Conservation (phyloP, 2,888 invertebrate species). For the Rosalia funebris region DNA sequence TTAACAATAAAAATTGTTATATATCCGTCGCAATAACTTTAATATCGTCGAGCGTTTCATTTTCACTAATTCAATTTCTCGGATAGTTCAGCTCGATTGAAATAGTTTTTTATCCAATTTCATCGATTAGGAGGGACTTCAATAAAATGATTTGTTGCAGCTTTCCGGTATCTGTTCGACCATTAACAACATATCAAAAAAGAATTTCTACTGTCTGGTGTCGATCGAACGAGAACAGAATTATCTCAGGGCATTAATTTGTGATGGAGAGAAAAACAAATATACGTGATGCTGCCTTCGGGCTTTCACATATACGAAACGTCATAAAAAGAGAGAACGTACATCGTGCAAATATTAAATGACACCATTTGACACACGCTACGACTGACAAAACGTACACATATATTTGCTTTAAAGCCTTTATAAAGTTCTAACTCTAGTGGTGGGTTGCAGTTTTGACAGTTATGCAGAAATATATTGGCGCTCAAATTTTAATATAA, state of each 20-base stretch:
- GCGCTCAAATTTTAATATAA: too few species aligned
- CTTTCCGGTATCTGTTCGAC: conserved; percentile 30
- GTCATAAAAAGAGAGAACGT: background rate
- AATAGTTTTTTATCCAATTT: conserved; percentile 29
- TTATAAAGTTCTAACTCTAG: too few species aligned
- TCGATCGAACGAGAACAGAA: conserved; percentile 38
- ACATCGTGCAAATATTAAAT: background rate
- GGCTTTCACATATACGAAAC: background rate
- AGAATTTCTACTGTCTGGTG: conserved; percentile 37
- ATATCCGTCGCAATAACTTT: conserved; percentile 16
- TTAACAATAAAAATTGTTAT: background rate
- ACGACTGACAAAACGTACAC: background rate
- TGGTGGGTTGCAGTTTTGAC: too few species aligned
- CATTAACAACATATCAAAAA: conserved; percentile 44
- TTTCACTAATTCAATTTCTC: conserved; percentile 27
- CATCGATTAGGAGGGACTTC: conserved; percentile 25
- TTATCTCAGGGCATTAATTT: conserved; percentile 44
- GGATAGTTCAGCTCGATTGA: conserved; percentile 32
- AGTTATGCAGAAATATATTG: too few species aligned
- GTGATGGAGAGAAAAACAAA: conserved; percentile 43
- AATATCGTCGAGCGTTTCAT: conserved; percentile 12
- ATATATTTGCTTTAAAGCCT: too few species aligned
- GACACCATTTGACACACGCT: background rate
- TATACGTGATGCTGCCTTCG: conserved; percentile 38
- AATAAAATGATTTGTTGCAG: conserved; percentile 39